These are phyloP conservation scores for Ramphastos sulfuratus DNA, from an alignment of 2,113 vertebrate species.

Conservation along the genomic window DNA sequence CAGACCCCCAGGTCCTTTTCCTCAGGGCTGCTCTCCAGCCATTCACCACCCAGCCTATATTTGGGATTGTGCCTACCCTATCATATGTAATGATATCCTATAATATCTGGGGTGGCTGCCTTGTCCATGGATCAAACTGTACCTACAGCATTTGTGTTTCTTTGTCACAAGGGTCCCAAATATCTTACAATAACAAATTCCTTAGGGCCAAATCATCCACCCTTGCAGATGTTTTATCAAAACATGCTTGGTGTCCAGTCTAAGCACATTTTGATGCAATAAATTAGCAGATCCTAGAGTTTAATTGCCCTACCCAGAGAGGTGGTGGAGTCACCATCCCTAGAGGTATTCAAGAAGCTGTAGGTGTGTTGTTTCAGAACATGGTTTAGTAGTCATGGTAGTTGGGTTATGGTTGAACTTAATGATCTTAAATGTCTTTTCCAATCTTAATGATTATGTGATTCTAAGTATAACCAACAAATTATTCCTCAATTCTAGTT, in stretches of 20 bases:
- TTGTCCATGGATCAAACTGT: not conserved
- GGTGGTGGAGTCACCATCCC: too few species aligned
- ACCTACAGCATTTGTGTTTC: not conserved
- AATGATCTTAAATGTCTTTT: too few species aligned
- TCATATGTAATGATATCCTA: not conserved
- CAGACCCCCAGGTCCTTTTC: too few species aligned
- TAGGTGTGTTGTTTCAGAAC: too few species aligned
- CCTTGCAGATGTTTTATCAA: not conserved
- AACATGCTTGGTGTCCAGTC: not conserved
- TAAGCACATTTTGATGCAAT: not conserved
- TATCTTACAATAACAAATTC: not conserved
- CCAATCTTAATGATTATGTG: too few species aligned
- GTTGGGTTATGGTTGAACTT: too few species aligned
- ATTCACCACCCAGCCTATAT: too few species aligned
- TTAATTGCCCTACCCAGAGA: not conserved
- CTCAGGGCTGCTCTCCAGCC: too few species aligned
- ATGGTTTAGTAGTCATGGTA: too few species aligned
- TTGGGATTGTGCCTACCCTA: too few species aligned
- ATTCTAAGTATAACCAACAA: not conserved
- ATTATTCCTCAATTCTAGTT: not conserved
- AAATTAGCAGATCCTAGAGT: not conserved
- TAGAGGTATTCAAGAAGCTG: too few species aligned
- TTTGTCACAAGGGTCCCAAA: not conserved
- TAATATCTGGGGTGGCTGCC: not conserved
- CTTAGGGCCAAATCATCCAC: not conserved